A percentile compares a stretch with the other conserved stretches of the same genome.
Conservation (phyloP, 1,140 invertebrate species). For the Drosophila seguyi region DNA sequence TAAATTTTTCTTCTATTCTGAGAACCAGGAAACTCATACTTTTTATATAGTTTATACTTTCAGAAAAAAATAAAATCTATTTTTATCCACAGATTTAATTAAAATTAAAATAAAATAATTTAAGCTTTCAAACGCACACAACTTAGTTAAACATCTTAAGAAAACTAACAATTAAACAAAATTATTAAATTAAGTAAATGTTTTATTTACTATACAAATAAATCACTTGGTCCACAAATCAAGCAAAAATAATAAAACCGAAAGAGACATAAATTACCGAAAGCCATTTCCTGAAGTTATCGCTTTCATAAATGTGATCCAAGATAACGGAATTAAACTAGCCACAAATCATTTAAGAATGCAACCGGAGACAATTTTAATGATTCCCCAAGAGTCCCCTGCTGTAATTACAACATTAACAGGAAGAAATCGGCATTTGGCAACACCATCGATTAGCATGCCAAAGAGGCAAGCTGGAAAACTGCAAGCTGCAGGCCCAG, state of each 20-base stretch:
- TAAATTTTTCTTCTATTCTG: too few relatives aligned
- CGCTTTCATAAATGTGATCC: constrained; percentile 17
- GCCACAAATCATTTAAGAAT: constrained; percentile 21
- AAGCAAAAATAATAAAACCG: constrained; percentile 17
- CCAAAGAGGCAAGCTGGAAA: constrained; percentile 21
- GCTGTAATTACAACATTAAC: constrained; percentile 30
- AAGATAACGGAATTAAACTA: constrained; percentile 1
- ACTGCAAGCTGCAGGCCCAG: constrained; percentile 8
- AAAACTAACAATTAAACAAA: background rate
- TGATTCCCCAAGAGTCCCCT: background rate
- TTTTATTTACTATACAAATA: background rate
- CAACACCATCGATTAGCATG: constrained; percentile 67
- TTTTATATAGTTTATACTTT: too few relatives aligned
- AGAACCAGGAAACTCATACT: too few relatives aligned
- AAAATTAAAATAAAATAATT: too few relatives aligned
- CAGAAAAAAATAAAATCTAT: too few relatives aligned
- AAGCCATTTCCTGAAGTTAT: constrained; percentile 12
- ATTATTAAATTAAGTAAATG: too few relatives aligned
- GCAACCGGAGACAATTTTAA: constrained; percentile 8
- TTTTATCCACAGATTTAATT: too few relatives aligned
- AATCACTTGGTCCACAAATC: background rate
- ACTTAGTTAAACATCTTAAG: background rate
- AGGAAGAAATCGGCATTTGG: constrained; percentile 32
- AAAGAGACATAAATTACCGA: constrained; percentile 15
- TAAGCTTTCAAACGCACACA: too few relatives aligned